Conservation (phyloP, 2,113 vertebrate genomes). For the Balaeniceps rex region DNA sequence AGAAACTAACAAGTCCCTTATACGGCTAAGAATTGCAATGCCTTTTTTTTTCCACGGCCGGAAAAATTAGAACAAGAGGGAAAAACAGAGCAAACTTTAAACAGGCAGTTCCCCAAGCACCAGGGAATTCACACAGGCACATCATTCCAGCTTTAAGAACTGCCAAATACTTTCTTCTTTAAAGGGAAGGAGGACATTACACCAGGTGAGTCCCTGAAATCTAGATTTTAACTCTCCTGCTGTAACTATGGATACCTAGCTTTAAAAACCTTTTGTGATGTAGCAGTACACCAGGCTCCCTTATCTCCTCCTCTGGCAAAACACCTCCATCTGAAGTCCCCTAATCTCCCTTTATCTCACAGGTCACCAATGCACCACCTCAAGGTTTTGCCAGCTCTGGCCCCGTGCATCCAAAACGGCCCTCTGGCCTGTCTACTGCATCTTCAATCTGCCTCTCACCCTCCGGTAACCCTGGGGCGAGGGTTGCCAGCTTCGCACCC, state of each 20-base stretch:
- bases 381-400: not conserved
- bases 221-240: slow-evolving; percentile 12
- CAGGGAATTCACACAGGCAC: not conserved
- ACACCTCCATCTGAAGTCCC: not conserved
- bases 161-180: slow-evolving; percentile 27
- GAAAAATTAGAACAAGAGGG: slow-evolving; percentile 43
- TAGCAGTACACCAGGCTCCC: not conserved
- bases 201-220: slow-evolving; percentile 46
- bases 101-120: not conserved
- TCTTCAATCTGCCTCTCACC: not conserved
- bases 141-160: slow-evolving; percentile 25
- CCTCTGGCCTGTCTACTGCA: not conserved
- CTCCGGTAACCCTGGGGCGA: not conserved
- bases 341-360: not conserved
- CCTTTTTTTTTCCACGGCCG: not conserved
- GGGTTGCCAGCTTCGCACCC: not conserved
- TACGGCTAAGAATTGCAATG: slow-evolving; percentile 15
- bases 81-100: slow-evolving; percentile 46
- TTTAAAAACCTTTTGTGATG: slow-evolving; percentile 27
- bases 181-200: slow-evolving; percentile 52
- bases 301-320: not conserved
- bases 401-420: not conserved
- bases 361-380: not conserved
- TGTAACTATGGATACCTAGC: slow-evolving; percentile 58
- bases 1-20: slow-evolving; percentile 53